Percentiles rank a stretch among this genome's conserved stretches.
Conservation (phyloP, 2,113 vertebrate genomes). For the Ptilorrhoa leucosticta region DNA sequence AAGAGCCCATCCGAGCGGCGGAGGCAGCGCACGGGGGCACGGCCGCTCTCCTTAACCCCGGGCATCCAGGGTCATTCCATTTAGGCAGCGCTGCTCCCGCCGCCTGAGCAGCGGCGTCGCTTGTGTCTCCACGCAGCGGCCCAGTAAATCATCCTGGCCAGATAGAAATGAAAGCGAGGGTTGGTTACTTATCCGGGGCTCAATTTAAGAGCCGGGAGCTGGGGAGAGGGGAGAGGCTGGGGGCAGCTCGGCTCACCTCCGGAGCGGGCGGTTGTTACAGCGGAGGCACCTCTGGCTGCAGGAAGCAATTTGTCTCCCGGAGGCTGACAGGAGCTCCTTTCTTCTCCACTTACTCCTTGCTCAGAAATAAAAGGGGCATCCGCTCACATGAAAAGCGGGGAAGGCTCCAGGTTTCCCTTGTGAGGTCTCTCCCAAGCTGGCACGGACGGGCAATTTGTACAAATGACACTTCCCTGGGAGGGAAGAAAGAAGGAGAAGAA, state of each 20-base stretch:
- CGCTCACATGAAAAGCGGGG: slow-evolving; percentile 50
- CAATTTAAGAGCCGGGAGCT: neutral
- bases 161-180: neutral
- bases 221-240: neutral
- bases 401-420: slow-evolving; percentile 48
- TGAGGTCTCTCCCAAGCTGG: slow-evolving; percentile 37
- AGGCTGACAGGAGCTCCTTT: slow-evolving; percentile 42
- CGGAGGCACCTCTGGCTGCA: slow-evolving; percentile 18
- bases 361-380: slow-evolving; percentile 54
- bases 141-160: slow-evolving; percentile 20
- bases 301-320: slow-evolving; percentile 44
- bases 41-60: neutral
- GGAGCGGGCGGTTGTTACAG: neutral
- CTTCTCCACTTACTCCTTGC: slow-evolving; percentile 51
- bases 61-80: neutral
- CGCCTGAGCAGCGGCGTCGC: neutral
- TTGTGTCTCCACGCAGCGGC: neutral
- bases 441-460: slow-evolving; percentile 54
- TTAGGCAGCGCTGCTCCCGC: neutral
- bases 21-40: neutral
- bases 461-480: slow-evolving; percentile 46
- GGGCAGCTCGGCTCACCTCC: neutral
- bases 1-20: neutral
- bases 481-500: neutral
- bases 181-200: neutral